These are phyloP conservation scores for Diplosoma virens DNA, from an alignment of 23 tunicate genomes.

Conservation along the genomic window DNA sequence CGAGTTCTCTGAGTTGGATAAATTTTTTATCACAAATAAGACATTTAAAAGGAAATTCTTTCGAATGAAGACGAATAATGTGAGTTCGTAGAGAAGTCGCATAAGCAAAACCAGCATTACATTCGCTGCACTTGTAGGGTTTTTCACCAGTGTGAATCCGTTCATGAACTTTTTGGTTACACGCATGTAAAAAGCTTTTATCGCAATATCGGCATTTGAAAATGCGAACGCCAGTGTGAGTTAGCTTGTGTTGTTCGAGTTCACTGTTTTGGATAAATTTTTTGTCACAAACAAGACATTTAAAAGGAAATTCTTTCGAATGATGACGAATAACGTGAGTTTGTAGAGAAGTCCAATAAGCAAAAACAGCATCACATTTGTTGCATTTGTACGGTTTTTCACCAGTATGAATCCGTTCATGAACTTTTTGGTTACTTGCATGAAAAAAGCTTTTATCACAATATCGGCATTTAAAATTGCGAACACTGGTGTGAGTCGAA, in stretches of 20 bases:
- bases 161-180: no score
- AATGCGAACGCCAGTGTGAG: no score
- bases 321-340: conserved; percentile 21
- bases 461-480: conserved; percentile 26
- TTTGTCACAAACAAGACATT: conserved; percentile 33
- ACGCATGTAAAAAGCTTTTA: no score
- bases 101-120: no score
- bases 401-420: conserved; percentile 14
- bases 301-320: conserved; percentile 33
- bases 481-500: conserved; percentile 45
- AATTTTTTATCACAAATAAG: no score
- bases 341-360: neutral
- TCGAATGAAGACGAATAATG: no score
- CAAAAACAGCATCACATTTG: conserved; percentile 20
- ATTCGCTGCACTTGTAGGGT: no score
- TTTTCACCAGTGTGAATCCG: no score
- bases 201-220: no score
- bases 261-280: conserved; percentile 5
- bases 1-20: no score
- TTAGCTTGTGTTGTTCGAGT: conserved; percentile 20
- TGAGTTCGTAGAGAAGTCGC: no score
- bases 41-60: no score
- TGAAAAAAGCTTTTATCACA: conserved; percentile 40
- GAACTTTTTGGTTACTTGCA: conserved; percentile 5
- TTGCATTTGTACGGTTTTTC: conserved; percentile 41